Conservation (phyloP, 2,888 invertebrate genomes). For the Cataglyphis cursor region DNA sequence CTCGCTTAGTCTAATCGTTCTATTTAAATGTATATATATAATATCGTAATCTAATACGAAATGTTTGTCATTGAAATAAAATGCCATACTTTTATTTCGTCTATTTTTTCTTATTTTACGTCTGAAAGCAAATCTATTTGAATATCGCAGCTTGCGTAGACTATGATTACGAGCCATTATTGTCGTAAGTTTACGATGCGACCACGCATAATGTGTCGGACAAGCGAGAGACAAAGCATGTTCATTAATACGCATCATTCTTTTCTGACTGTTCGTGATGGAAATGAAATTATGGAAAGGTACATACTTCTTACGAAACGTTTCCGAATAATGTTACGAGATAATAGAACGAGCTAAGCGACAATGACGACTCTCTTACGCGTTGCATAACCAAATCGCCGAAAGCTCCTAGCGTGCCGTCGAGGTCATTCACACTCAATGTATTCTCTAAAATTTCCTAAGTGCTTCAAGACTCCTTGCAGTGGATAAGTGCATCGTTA, state of each 20-base stretch:
- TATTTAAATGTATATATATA: background rate
- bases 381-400: slow-evolving; percentile 49
- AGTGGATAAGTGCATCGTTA: slow-evolving; percentile 23
- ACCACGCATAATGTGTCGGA: slow-evolving; percentile 36
- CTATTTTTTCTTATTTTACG: slow-evolving; percentile 8
- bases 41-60: background rate
- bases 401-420: slow-evolving; percentile 36
- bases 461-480: slow-evolving; percentile 22
- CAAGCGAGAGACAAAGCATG: slow-evolving; percentile 53
- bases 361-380: slow-evolving; percentile 23
- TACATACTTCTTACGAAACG: slow-evolving; percentile 58
- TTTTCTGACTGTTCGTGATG: slow-evolving; percentile 31
- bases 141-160: slow-evolving; percentile 26
- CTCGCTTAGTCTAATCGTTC: slow-evolving; percentile 29
- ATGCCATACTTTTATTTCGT: background rate
- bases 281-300: slow-evolving; percentile 60
- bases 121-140: slow-evolving; percentile 1
- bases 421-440: slow-evolving; percentile 47
- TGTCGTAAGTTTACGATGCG: slow-evolving; percentile 60
- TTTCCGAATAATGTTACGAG: slow-evolving; percentile 49
- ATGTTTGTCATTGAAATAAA: background rate
- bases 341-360: slow-evolving; percentile 14
- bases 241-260: slow-evolving; percentile 63
- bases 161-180: slow-evolving; percentile 62
- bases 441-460: slow-evolving; percentile 23